phyloP scores from a whole-genome alignment of 2,113 vertebrate species.

The Prinia subflava region DNA sequence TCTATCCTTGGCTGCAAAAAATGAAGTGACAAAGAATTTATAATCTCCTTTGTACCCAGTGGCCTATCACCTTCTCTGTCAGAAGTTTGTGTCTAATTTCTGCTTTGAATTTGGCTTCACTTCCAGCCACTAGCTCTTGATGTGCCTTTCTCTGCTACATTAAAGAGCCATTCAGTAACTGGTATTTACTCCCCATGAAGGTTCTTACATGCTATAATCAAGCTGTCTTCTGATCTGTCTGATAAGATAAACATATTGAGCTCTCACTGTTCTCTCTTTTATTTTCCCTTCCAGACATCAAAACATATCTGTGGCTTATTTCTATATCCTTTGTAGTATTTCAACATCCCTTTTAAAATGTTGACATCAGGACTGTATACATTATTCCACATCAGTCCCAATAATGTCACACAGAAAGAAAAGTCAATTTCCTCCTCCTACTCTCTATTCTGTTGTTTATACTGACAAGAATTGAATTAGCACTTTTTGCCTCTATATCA shows the following conservation, averaged over 20 bases:
- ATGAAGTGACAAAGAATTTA: not conserved
- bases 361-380: constrained; percentile 20
- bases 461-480: constrained; percentile 47
- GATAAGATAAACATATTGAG: constrained; percentile 55
- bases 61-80: not conserved
- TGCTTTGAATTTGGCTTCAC: constrained; percentile 1
- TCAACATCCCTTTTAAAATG: constrained; percentile 14
- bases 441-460: constrained; percentile 48
- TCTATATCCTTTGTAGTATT: not conserved
- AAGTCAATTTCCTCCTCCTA: constrained; percentile 49
- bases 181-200: constrained; percentile 44
- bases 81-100: not conserved
- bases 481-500: constrained; percentile 2
- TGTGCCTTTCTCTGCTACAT: constrained; percentile 38
- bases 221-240: constrained; percentile 46
- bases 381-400: constrained; percentile 45
- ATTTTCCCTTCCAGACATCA: not conserved
- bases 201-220: constrained; percentile 40
- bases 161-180: constrained; percentile 43
- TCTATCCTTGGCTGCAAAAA: not conserved
- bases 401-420: constrained; percentile 42
- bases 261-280: constrained; percentile 9
- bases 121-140: constrained; percentile 1
- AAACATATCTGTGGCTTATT: constrained; percentile 38
- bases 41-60: not conserved